A percentile compares a stretch with the other conserved stretches of the same genome.
These are phyloP conservation scores for Ashinkailepas kermadecensis DNA, from an alignment of 2,888 invertebrate genomes.

Conservation along the genomic window DNA sequence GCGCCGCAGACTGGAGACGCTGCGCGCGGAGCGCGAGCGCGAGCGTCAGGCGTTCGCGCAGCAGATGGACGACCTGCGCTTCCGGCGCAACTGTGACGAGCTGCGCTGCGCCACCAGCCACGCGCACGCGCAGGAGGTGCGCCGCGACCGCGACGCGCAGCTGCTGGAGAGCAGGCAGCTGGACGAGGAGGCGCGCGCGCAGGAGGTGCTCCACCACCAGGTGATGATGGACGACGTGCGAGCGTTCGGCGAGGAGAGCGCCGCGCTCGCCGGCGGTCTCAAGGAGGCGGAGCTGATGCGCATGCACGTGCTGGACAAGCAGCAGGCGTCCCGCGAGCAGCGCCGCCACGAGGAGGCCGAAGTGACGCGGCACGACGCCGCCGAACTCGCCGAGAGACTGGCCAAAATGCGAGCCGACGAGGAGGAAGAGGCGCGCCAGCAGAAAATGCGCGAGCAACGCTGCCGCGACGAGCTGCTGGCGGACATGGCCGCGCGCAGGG, in stretches of 20 bases:
- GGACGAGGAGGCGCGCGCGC: background rate
- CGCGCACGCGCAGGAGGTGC: constrained; percentile 13
- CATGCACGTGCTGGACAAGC: background rate
- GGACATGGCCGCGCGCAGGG: background rate
- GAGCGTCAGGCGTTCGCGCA: constrained; percentile 1
- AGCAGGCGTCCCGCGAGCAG: background rate
- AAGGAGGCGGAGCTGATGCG: background rate
- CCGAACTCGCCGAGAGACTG: background rate
- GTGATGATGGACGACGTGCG: background rate
- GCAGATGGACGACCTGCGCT: background rate
- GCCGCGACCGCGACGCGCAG: constrained; percentile 1
- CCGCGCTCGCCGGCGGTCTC: background rate
- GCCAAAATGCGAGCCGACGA: background rate
- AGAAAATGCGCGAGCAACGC: background rate
- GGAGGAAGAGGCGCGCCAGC: background rate
- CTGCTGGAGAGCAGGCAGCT: background rate
- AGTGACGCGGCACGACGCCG: background rate
- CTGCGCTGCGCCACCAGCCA: background rate
- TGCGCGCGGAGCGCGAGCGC: constrained; percentile 3
- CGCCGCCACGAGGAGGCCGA: background rate
- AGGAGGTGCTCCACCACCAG: background rate
- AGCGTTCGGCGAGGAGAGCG: background rate
- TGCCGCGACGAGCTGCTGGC: background rate
- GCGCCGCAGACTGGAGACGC: background rate
- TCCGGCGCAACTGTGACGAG: constrained; percentile 10